Conservation (phyloP, 2,888 invertebrate genomes). For the Charanyca ferruginea region DNA sequence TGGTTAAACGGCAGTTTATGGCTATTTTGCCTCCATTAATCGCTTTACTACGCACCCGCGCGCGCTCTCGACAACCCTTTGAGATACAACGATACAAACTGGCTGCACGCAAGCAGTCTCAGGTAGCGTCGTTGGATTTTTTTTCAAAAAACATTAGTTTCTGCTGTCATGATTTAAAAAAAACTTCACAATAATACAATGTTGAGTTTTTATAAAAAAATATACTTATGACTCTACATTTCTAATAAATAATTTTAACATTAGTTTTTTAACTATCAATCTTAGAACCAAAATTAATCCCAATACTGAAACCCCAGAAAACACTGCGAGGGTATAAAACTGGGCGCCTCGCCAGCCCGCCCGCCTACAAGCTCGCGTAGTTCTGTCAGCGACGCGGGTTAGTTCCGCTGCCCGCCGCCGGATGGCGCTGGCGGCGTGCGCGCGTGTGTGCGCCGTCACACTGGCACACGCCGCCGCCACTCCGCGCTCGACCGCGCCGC, state of each 20-base stretch:
- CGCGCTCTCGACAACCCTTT: constrained; percentile 83
- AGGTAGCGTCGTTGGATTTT: constrained; percentile 8
- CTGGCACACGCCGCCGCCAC: constrained; percentile 84
- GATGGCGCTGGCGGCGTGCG: constrained; percentile 79
- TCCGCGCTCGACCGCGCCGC: constrained; percentile 90
- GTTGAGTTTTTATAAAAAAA: not conserved
- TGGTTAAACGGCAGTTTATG: constrained; percentile 91
- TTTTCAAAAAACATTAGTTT: not conserved
- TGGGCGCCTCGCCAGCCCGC: constrained; percentile 74
- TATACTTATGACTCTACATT: not conserved
- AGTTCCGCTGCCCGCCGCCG: constrained; percentile 85
- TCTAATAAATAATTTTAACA: not conserved
- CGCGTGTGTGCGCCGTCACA: constrained; percentile 86
- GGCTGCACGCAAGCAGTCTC: constrained; percentile 34
- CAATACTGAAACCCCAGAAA: constrained; percentile 32
- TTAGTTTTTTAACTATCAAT: not conserved
- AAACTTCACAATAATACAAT: not conserved
- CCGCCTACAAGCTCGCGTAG: constrained; percentile 75
- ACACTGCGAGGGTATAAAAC: constrained; percentile 45
- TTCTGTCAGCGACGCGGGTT: constrained; percentile 59
- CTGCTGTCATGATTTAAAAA: not conserved
- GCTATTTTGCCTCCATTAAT: constrained; percentile 91
- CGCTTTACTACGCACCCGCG: constrained; percentile 90
- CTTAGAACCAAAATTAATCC: not conserved
- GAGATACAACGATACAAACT: constrained; percentile 54